A percentile compares a stretch with the other conserved stretches of the same genome.
These are phyloP conservation scores for Nannospalax galili DNA, from an alignment of 2,113 vertebrate species.

Conservation along the genomic window DNA sequence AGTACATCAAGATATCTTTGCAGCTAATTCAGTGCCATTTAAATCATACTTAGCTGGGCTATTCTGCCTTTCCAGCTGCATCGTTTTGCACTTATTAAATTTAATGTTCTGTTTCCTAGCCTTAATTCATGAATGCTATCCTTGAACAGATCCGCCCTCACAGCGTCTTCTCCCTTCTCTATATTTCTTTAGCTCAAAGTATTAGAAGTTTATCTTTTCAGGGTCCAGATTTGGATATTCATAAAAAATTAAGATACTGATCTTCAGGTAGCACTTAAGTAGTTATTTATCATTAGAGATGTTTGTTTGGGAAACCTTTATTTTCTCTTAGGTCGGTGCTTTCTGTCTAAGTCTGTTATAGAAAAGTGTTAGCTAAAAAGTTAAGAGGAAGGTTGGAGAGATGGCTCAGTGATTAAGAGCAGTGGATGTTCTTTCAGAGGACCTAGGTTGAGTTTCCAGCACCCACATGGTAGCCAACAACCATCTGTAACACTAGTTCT, in stretches of 20 bases:
- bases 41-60: slow-evolving; percentile 36
- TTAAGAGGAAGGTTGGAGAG: neutral
- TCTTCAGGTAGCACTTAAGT: slow-evolving; percentile 14
- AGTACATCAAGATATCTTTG: slow-evolving; percentile 38
- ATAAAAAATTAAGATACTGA: slow-evolving; percentile 34
- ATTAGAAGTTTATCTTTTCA: slow-evolving; percentile 25
- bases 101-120: slow-evolving; percentile 42
- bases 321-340: neutral
- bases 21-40: slow-evolving; percentile 55
- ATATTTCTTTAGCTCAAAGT: neutral
- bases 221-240: slow-evolving; percentile 41
- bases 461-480: too few species aligned
- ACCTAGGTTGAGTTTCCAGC: too few species aligned
- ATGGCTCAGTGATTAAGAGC: too few species aligned
- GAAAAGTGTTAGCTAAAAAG: neutral
- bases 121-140: slow-evolving; percentile 47
- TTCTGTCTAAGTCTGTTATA: neutral
- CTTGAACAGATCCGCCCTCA: slow-evolving; percentile 1
- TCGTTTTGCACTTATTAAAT: slow-evolving; percentile 62
- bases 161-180: neutral
- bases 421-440: too few species aligned
- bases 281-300: slow-evolving; percentile 29
- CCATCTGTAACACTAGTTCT: too few species aligned
- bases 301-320: slow-evolving; percentile 41
- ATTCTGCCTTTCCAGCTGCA: slow-evolving; percentile 41